Conservation (phyloP, 2,797 vertebrate species). For the Thamnophis elegans region DNA sequence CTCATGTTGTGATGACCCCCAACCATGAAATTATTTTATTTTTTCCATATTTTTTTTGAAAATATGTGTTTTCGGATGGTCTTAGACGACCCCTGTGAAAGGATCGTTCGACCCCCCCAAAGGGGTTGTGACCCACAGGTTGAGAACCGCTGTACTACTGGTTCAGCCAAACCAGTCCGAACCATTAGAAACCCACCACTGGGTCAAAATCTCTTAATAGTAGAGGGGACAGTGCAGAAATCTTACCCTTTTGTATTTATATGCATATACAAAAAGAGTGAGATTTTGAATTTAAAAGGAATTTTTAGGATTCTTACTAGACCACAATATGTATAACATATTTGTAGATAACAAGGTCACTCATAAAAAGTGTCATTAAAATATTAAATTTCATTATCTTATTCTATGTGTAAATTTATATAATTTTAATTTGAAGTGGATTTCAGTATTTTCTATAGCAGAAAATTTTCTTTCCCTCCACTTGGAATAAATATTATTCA, state of each 20-base stretch:
- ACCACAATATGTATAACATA: background rate
- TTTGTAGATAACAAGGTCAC: background rate
- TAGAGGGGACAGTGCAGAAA: background rate
- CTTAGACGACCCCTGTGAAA: too few species aligned
- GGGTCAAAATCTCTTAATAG: background rate
- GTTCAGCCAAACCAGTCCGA: too few species aligned
- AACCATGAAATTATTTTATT: too few species aligned
- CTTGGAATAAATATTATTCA: slow-evolving; percentile 12
- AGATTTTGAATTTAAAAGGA: background rate
- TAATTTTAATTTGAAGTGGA: background rate
- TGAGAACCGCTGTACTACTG: too few species aligned
- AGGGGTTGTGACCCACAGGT: too few species aligned
- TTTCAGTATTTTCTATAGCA: slow-evolving; percentile 16
- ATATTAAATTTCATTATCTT: background rate
- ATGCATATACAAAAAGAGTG: background rate
- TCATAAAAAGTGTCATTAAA: background rate
- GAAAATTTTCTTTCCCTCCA: background rate
- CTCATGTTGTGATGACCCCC: too few species aligned
- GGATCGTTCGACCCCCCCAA: too few species aligned
- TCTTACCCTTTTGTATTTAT: background rate
- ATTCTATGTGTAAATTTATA: background rate
- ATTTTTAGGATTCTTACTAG: background rate
- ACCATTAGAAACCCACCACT: too few species aligned
- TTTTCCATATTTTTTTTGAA: too few species aligned
- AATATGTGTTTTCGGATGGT: too few species aligned